These are phyloP conservation scores for Acyrthosiphon pisum DNA, from an alignment of 1,140 invertebrate genomes.

Conservation along the genomic window DNA sequence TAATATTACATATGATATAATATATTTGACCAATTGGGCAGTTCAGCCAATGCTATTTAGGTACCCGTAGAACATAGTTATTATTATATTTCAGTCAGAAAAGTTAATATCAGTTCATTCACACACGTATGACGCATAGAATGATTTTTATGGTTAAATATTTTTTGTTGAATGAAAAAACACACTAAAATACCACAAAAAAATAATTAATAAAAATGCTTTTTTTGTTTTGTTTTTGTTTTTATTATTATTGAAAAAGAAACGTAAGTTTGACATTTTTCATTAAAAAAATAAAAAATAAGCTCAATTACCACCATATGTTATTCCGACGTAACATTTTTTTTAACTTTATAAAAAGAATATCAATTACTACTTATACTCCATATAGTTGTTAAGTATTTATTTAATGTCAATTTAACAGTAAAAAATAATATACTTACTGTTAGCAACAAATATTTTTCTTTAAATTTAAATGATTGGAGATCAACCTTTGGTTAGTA, in stretches of 20 bases:
- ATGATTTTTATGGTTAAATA: background rate
- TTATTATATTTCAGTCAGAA: background rate
- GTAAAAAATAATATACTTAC: background rate
- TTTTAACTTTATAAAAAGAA: background rate
- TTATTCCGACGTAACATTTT: constrained; percentile 3
- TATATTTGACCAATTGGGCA: background rate
- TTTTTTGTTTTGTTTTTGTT: constrained; percentile 12
- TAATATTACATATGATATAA: background rate
- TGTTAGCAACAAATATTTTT: background rate
- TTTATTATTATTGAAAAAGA: constrained; percentile 19
- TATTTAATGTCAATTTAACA: background rate
- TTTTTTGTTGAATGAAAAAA: constrained; percentile 9
- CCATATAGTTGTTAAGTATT: background rate
- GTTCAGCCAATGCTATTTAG: background rate
- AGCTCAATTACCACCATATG: constrained; percentile 22
- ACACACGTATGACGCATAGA: background rate
- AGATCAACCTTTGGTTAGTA: constrained; percentile 28
- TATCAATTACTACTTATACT: background rate
- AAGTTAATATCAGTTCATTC: background rate
- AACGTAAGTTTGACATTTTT: background rate
- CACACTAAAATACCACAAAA: background rate
- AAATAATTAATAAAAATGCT: constrained; percentile 9
- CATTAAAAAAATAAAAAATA: constrained; percentile 35
- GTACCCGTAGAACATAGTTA: background rate
- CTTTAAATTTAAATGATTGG: background rate